Conservation (phyloP, 2,113 vertebrate genomes). For the Cryptotis parvus region DNA sequence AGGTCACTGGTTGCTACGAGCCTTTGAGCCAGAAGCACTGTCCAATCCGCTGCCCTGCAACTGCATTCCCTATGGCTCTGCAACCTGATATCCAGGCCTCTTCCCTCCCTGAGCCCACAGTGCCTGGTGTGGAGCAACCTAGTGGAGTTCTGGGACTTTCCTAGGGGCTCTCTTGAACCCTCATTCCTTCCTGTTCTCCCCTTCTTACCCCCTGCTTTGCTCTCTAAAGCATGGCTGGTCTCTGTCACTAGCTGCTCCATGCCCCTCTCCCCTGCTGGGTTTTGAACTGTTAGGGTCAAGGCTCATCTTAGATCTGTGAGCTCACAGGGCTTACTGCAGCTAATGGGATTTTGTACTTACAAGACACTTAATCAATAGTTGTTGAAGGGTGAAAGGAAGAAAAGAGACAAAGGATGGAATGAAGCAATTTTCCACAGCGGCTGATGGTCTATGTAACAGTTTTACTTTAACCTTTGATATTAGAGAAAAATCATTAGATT, state of each 20-base stretch:
- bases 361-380: neutral
- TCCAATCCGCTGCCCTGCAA: neutral
- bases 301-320: rapidly evolving
- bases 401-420: neutral
- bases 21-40: neutral
- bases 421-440: neutral
- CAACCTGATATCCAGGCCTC: no score
- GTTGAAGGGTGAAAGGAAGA: neutral
- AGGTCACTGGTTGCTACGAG: neutral
- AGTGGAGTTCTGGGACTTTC: no score
- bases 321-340: neutral
- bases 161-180: no score
- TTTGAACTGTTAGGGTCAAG: neutral
- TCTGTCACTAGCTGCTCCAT: rapidly evolving
- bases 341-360: neutral
- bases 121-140: no score
- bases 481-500: neutral
- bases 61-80: no score
- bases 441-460: neutral
- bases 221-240: rapidly evolving
- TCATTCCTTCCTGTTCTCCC: no score
- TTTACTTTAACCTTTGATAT: constrained; percentile 6
- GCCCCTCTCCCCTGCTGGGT: rapidly evolving
- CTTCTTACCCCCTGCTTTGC: no score
- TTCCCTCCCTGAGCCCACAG: no score